phyloP scores from a whole-genome alignment of 1,140 invertebrate genomes.

The Caenorhabditis briggsae region DNA sequence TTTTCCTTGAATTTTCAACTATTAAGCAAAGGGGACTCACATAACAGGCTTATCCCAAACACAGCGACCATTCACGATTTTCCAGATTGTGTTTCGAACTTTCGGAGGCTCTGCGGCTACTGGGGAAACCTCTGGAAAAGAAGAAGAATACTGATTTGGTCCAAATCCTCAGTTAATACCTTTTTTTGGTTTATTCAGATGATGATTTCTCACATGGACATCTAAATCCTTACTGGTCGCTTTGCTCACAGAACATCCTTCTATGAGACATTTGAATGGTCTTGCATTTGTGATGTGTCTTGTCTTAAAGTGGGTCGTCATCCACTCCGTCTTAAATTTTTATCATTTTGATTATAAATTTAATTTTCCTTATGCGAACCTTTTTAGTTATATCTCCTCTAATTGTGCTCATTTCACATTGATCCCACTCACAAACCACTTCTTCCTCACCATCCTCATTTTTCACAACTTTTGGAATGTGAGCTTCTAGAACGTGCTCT shows the following conservation, averaged over 20 bases:
- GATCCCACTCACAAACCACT: not conserved
- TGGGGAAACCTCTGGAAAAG: too few relatives aligned
- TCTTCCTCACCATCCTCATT: not conserved
- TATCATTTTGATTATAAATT: too few relatives aligned
- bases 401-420: not conserved
- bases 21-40: too few relatives aligned
- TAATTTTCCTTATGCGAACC: too few relatives aligned
- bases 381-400: not conserved
- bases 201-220: not conserved
- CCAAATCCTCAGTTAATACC: too few relatives aligned
- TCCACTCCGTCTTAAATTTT: not conserved
- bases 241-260: not conserved
- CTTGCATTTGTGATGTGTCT: not conserved
- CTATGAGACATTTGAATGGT: not conserved
- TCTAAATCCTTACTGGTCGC: not conserved
- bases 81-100: too few relatives aligned
- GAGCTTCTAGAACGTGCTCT: not conserved
- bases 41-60: too few relatives aligned
- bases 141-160: too few relatives aligned
- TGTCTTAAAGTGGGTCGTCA: not conserved
- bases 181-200: not conserved
- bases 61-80: too few relatives aligned
- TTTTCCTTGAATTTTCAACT: too few relatives aligned
- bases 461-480: not conserved
- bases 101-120: too few relatives aligned